Evolutionary conservation across 2,113 vertebrate genomes (phyloP), one percentile per base, ranked within the genome.

Genomic region (Hylia prasina): DNA sequence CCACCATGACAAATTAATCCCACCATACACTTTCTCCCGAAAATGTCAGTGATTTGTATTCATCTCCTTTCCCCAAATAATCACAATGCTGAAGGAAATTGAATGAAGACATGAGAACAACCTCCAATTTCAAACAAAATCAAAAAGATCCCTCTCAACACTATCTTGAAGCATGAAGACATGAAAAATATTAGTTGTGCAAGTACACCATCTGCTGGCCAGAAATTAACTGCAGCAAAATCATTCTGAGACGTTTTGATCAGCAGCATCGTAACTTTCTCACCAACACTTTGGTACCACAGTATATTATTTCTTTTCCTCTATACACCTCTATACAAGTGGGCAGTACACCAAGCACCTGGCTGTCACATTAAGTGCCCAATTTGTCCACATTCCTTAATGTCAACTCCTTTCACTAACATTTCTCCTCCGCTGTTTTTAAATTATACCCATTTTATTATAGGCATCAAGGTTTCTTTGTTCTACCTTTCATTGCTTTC

Each of bases 141-240:
- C 15, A 30, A 51, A 40, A 75, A 73, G 18, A 73, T 51, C 15
- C 23, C 10, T 50, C 58, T 61, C 39, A 86, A 53, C 10, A 33
- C 1, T 2, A 10, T 11, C 11, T 58, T 83, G 24, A 80, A 28
- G n/a, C 1, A 1, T 1, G 1, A 73, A 25, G 1, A 68, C 10
- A 30, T 3, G 11, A 50, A 85, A 93, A 87, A 40, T 24, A 96
- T 81, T 94, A 79, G 21, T 81, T 97, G 92, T 87, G 60, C 91
- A 96, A 96, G 61, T 33, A 4, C 96, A 88, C 98, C 98, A 97
- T 79, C 98, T 98, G 60, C 95, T 97, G 98, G 97, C 42, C 58
- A 31, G 86, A 96, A 68, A 39, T 28, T 18, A 94, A 89, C 65
- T 72, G 72, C 9, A 0, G 37, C 11, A 79, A 78, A 40, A 17